phyloP scores from a whole-genome alignment of 2,113 vertebrate species.

The Phylloscopus trochilus region DNA sequence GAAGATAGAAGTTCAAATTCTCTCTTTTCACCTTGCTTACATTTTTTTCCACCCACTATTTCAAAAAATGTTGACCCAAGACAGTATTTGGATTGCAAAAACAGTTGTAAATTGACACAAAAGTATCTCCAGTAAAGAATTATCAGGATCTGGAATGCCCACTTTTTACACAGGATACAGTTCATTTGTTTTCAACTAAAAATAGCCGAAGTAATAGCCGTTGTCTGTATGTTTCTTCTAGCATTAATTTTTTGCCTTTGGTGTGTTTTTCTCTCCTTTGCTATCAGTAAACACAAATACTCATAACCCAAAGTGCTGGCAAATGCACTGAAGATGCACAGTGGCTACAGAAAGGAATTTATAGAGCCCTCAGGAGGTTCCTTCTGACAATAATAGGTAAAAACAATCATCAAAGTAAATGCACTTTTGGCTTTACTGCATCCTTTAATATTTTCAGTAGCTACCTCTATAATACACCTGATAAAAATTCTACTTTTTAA shows the following conservation, averaged over 20 bases:
- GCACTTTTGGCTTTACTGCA: neutral
- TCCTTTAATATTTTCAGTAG: neutral
- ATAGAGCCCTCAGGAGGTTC: neutral
- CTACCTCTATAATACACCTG: neutral
- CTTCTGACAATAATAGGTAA: neutral
- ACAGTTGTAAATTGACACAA: neutral
- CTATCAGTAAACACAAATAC: neutral
- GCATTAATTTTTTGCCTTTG: neutral
- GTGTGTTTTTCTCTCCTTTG: neutral
- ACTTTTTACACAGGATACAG: neutral
- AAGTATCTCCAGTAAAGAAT: neutral
- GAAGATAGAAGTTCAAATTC: neutral
- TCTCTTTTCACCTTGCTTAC: neutral
- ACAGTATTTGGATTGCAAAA: neutral
- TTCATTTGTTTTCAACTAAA: neutral
- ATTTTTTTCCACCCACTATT: neutral
- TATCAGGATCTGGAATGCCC: neutral
- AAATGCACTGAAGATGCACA: neutral
- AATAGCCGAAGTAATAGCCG: neutral
- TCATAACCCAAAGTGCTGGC: neutral
- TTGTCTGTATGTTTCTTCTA: neutral
- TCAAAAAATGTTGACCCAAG: neutral
- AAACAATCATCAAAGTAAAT: slow-evolving; percentile 1
- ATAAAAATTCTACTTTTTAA: neutral
- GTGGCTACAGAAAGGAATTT: neutral